phyloP scores from a whole-genome alignment of 2,888 invertebrate species.

The Xylota sylvarum region DNA sequence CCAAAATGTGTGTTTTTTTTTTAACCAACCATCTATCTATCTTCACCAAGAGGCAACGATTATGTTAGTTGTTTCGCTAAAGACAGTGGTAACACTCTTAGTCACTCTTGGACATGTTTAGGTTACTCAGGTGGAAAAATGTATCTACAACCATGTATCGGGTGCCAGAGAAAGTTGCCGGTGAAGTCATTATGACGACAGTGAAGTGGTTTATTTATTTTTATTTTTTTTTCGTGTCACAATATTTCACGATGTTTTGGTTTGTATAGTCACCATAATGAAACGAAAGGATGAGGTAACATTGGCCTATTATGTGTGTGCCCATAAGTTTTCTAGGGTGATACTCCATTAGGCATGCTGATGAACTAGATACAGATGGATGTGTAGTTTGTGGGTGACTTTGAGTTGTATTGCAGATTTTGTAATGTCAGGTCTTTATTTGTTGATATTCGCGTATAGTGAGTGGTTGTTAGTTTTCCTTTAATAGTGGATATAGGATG shows the following conservation, averaged over 20 bases:
- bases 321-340: constrained; percentile 50
- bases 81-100: constrained; percentile 15
- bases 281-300: constrained; percentile 58
- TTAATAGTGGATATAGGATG: neutral
- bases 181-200: constrained; percentile 42
- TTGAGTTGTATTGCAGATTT: constrained; percentile 7
- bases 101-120: constrained; percentile 54
- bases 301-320: constrained; percentile 52
- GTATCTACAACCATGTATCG: constrained; percentile 14
- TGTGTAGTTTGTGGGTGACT: constrained; percentile 10
- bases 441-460: neutral
- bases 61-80: constrained; percentile 9
- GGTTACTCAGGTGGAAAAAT: constrained; percentile 37
- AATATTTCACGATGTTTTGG: constrained; percentile 45
- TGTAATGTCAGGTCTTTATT: neutral
- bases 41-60: neutral
- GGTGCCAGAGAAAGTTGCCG: constrained; percentile 70
- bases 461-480: neutral
- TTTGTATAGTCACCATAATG: constrained; percentile 40
- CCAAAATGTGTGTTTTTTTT: constrained; percentile 25
- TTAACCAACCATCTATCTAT: neutral
- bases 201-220: constrained; percentile 19
- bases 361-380: constrained; percentile 13
- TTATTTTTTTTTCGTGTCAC: constrained; percentile 7
- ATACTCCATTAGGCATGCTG: constrained; percentile 53